phyloP scores from a whole-genome alignment of 30 jellyfish, hydroid and myxozoan species.

The Morbakka virulenta region DNA sequence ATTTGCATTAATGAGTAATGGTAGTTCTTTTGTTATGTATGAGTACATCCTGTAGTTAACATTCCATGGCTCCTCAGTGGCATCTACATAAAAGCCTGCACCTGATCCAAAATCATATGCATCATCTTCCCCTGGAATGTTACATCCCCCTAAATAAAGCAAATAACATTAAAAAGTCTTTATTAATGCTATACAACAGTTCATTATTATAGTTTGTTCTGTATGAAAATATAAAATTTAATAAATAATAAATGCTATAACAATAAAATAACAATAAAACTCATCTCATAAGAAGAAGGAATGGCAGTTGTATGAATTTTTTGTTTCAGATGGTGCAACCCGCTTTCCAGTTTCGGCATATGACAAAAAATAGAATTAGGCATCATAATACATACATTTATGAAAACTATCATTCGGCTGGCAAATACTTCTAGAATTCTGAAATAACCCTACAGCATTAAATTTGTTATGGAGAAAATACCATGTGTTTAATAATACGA shows the following conservation, averaged over 20 bases:
- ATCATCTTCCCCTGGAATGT: slow-evolving; percentile 93
- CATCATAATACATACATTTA: too few species aligned
- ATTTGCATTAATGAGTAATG: slow-evolving; percentile 62
- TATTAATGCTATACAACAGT: not conserved
- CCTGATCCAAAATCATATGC: slow-evolving; percentile 91
- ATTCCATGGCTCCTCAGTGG: slow-evolving; percentile 93
- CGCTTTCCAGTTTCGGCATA: too few species aligned
- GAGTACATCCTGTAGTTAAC: slow-evolving; percentile 89
- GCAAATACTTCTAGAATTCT: too few species aligned
- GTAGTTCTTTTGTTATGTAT: slow-evolving; percentile 82
- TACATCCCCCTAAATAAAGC: slow-evolving; percentile 82
- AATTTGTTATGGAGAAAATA: too few species aligned
- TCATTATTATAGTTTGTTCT: not conserved
- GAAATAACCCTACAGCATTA: too few species aligned
- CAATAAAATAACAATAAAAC: too few species aligned
- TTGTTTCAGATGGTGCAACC: too few species aligned
- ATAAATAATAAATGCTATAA: too few species aligned
- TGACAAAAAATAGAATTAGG: too few species aligned
- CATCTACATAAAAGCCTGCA: slow-evolving; percentile 96
- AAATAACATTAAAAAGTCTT: not conserved
- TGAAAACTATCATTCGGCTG: too few species aligned
- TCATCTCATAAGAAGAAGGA: too few species aligned
- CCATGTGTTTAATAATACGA: too few species aligned
- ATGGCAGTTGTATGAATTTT: not conserved
- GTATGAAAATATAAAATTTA: not conserved